Percentiles rank a stretch among this genome's conserved stretches.
phyloP scores from a whole-genome alignment of 2,113 vertebrate genomes.

The Osmerus mordax region DNA sequence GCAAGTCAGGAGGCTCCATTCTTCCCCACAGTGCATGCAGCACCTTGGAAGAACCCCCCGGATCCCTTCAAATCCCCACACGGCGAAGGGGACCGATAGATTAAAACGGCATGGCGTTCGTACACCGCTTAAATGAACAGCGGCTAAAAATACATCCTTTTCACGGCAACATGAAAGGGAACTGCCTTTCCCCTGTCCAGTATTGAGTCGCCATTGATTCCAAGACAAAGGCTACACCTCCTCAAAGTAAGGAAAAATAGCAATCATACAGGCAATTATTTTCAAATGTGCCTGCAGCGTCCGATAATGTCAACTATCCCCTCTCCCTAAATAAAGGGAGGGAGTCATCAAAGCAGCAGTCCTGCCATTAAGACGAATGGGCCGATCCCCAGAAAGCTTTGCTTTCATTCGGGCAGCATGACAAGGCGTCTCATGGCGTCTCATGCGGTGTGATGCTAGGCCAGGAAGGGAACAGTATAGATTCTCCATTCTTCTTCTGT shows the following conservation, averaged over 20 bases:
- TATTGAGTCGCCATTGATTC: constrained; percentile 74
- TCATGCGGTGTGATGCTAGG: constrained; percentile 58
- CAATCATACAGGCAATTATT: constrained; percentile 78
- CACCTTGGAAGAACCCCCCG: constrained; percentile 59
- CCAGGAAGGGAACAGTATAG: constrained; percentile 42
- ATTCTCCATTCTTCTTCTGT: constrained; percentile 46
- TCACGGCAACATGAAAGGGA: constrained; percentile 71
- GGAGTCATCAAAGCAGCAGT: constrained; percentile 61
- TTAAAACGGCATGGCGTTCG: constrained; percentile 63
- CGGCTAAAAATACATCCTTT: constrained; percentile 72
- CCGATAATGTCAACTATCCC: constrained; percentile 72
- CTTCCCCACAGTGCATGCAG: constrained; percentile 52
- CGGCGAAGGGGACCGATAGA: constrained; percentile 58
- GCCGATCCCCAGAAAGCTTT: constrained; percentile 57
- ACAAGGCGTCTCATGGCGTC: constrained; percentile 60
- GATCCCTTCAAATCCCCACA: constrained; percentile 59
- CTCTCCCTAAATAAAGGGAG: constrained; percentile 69
- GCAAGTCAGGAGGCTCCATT: constrained; percentile 67
- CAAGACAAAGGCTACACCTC: constrained; percentile 75
- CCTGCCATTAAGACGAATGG: constrained; percentile 67
- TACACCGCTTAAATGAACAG: constrained; percentile 67
- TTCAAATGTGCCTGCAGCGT: constrained; percentile 74
- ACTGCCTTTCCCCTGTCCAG: constrained; percentile 72
- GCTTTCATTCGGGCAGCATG: constrained; percentile 67
- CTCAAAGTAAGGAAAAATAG: constrained; percentile 74